These are phyloP conservation scores for Ctenochaetus hawaiiensis DNA, from an alignment of 2,797 vertebrate genomes.

Conservation along the genomic window DNA sequence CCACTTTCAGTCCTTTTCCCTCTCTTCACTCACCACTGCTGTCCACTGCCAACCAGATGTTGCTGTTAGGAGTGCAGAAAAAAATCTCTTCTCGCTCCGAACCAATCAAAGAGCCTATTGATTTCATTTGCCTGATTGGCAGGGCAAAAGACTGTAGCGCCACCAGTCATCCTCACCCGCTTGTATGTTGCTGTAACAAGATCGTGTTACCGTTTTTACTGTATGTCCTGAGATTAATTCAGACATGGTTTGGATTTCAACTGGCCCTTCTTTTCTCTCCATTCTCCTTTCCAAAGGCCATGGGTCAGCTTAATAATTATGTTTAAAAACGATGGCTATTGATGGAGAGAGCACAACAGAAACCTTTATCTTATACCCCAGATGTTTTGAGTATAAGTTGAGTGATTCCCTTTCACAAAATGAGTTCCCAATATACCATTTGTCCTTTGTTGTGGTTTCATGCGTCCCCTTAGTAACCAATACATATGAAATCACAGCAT, in stretches of 20 bases:
- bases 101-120: slow-evolving; percentile 71
- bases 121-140: slow-evolving; percentile 64
- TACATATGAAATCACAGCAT: slow-evolving; percentile 79
- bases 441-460: slow-evolving; percentile 76
- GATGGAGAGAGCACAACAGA: slow-evolving; percentile 35
- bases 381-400: slow-evolving; percentile 45
- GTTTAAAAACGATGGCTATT: slow-evolving; percentile 47
- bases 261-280: slow-evolving; percentile 47
- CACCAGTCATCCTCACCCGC: slow-evolving; percentile 57
- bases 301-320: slow-evolving; percentile 49
- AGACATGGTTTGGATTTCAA: slow-evolving; percentile 68
- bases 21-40: slow-evolving; percentile 60
- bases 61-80: slow-evolving; percentile 66
- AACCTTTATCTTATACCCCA: slow-evolving; percentile 55
- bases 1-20: slow-evolving; percentile 53
- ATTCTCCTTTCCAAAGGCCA: slow-evolving; percentile 60
- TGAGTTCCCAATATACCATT: slow-evolving; percentile 54
- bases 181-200: slow-evolving; percentile 63
- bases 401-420: slow-evolving; percentile 60
- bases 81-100: slow-evolving; percentile 63
- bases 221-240: slow-evolving; percentile 72
- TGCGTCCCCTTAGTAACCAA: slow-evolving; percentile 75
- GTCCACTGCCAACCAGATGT: slow-evolving; percentile 79
- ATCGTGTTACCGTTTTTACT: slow-evolving; percentile 73
- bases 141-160: slow-evolving; percentile 63